phyloP scores from a whole-genome alignment of 1,140 invertebrate genomes.

The Araneus ventricosus region DNA sequence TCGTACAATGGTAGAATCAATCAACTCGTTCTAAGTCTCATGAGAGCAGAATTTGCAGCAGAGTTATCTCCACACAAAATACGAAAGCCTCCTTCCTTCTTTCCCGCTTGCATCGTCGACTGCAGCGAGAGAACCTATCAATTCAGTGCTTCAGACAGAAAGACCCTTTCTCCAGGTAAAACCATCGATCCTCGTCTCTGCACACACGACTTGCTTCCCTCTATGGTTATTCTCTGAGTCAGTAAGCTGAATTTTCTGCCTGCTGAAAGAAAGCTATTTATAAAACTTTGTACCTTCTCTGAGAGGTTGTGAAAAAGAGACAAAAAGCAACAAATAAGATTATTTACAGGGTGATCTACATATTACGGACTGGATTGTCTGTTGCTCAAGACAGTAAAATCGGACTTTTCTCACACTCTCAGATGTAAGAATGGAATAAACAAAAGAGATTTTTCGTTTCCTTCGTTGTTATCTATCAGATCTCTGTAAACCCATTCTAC shows the following conservation, averaged over 20 bases:
- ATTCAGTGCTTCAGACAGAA: neutral
- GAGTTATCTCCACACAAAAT: neutral
- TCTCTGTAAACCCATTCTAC: too few relatives aligned
- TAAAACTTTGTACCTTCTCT: constrained; percentile 34
- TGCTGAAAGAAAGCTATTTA: constrained; percentile 38
- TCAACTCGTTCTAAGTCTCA: neutral
- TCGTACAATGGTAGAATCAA: neutral
- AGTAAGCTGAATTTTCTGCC: constrained; percentile 51
- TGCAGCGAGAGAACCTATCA: neutral
- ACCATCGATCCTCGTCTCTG: constrained; percentile 45
- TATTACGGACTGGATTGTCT: neutral
- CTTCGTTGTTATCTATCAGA: too few relatives aligned
- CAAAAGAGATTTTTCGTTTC: too few relatives aligned
- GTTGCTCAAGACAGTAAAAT: neutral
- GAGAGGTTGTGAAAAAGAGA: neutral
- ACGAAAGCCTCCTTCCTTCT: neutral
- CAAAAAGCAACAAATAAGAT: neutral
- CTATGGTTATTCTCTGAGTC: constrained; percentile 29
- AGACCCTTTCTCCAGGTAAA: constrained; percentile 35
- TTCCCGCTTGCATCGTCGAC: neutral
- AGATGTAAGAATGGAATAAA: too few relatives aligned
- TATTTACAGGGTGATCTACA: constrained; percentile 6
- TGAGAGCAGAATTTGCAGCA: neutral
- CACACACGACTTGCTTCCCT: constrained; percentile 43
- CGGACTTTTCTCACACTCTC: too few relatives aligned